These are phyloP conservation scores for Leptinotarsa texana DNA, from an alignment of 1,140 invertebrate genomes.

Conservation along the genomic window DNA sequence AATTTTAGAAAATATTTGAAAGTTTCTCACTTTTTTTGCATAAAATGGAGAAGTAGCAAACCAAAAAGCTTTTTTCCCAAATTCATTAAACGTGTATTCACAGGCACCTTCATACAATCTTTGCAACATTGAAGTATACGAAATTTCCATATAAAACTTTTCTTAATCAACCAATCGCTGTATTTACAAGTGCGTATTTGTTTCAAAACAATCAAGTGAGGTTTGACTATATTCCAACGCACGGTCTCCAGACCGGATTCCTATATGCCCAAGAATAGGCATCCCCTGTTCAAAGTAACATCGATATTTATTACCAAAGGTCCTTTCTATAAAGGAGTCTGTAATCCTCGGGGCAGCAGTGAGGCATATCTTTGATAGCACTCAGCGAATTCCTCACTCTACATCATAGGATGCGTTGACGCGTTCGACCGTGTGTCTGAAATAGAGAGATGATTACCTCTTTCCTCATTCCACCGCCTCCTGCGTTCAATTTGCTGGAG, in stretches of 20 bases:
- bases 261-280: constrained; percentile 7
- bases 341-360: constrained; percentile 17
- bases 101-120: too few species aligned
- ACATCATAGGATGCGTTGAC: constrained; percentile 24
- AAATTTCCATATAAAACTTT: too few species aligned
- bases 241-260: background rate
- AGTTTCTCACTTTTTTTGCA: too few species aligned
- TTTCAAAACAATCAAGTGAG: too few species aligned
- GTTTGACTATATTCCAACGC: background rate
- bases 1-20: too few species aligned
- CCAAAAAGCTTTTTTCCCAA: too few species aligned
- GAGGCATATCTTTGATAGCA: constrained; percentile 22
- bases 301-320: constrained; percentile 21
- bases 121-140: too few species aligned
- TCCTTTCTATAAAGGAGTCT: constrained; percentile 16
- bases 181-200: too few species aligned
- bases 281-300: constrained; percentile 17
- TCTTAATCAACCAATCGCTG: too few species aligned
- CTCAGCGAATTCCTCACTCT: constrained; percentile 3
- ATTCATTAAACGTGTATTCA: too few species aligned
- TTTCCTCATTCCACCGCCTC: constrained; percentile 16
- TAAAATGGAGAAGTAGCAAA: too few species aligned
- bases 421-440: constrained; percentile 20
- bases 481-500: constrained; percentile 23
- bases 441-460: constrained; percentile 25